Conservation (phyloP, 2,797 vertebrate genomes). For the Ciconia nigra region DNA sequence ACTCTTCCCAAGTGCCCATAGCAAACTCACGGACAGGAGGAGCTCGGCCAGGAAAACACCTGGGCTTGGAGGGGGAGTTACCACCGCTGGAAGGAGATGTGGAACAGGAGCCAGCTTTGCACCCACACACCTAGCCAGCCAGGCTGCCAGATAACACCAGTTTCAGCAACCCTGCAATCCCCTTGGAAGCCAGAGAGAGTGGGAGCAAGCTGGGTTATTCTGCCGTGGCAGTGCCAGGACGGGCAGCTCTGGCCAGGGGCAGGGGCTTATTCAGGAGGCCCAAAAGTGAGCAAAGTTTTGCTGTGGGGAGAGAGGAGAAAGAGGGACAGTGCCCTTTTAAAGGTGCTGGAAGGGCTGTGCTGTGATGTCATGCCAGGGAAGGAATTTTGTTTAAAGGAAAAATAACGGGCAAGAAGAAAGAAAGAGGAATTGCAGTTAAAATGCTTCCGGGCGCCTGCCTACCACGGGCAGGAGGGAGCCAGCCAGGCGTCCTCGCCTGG, state of each 20-base stretch:
- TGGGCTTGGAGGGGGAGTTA: background rate
- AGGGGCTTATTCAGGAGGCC: background rate
- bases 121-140: background rate
- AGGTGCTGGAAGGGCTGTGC: background rate
- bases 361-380: background rate
- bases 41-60: background rate
- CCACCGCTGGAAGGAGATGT: background rate
- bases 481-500: background rate
- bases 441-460: background rate
- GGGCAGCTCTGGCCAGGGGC: background rate
- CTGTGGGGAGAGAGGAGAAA: background rate
- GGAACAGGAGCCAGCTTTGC: background rate
- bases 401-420: background rate
- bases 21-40: background rate
- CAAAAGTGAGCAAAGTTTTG: background rate
- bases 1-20: background rate
- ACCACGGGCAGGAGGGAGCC: background rate
- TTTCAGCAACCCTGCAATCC: background rate
- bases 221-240: rapidly evolving
- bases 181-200: background rate
- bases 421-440: conserved; percentile 35
- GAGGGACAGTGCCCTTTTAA: background rate
- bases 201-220: background rate
- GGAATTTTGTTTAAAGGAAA: conserved; percentile 37
- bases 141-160: background rate